phyloP scores from a whole-genome alignment of 2,888 invertebrate genomes.

The Parthenolecanium corni region DNA sequence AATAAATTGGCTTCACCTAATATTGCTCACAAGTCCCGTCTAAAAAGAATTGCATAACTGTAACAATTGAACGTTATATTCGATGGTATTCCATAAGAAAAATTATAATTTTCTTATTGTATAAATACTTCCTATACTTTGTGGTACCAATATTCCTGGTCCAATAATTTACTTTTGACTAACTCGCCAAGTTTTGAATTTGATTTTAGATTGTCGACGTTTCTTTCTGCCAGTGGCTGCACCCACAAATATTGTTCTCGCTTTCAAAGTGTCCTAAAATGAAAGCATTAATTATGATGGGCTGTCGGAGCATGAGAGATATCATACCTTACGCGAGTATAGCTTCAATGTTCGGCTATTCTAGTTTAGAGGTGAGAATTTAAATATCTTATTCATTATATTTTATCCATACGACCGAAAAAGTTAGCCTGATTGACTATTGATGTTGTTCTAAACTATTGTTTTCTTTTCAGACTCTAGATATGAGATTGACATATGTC shows the following conservation, averaged over 20 bases:
- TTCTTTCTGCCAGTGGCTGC: constrained; percentile 62
- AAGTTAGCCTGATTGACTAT: too few species aligned
- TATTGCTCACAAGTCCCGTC: too few species aligned
- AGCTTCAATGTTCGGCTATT: constrained; percentile 59
- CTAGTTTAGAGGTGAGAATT: constrained; percentile 42
- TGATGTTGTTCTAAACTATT: too few species aligned
- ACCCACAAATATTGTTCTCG: constrained; percentile 57
- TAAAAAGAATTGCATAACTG: too few species aligned
- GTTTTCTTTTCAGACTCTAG: constrained; percentile 40
- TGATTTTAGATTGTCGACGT: constrained; percentile 51
- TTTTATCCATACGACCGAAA: too few species aligned
- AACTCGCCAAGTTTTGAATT: too few species aligned
- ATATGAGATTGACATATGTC: constrained; percentile 46
- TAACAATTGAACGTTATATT: too few species aligned
- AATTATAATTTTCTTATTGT: not conserved
- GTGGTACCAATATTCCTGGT: not conserved
- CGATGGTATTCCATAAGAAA: too few species aligned
- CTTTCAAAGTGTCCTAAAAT: constrained; percentile 57
- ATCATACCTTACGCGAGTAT: constrained; percentile 66
- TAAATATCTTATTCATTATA: too few species aligned
- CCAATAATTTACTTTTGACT: not conserved
- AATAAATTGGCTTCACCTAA: too few species aligned
- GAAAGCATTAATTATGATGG: constrained; percentile 49
- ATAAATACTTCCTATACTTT: not conserved
- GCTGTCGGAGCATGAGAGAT: constrained; percentile 55